Evolutionary conservation across 2,113 vertebrate genomes (phyloP).

Genomic region (Labeo catla): DNA sequence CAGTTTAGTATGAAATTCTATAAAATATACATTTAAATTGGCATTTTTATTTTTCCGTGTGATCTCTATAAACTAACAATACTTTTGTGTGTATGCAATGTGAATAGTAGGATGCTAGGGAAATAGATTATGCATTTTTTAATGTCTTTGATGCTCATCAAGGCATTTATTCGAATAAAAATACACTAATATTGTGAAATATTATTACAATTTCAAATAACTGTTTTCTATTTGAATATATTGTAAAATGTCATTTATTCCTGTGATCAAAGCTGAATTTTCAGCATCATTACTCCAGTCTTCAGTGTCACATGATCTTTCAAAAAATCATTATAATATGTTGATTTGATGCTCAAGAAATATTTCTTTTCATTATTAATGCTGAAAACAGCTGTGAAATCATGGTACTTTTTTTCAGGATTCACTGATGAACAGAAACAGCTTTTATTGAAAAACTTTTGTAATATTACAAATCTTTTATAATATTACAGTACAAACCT

Average conservation of each 20-base stretch:
- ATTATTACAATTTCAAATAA: background rate
- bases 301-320: background rate
- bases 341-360: background rate
- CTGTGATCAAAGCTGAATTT: background rate
- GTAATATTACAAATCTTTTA: background rate
- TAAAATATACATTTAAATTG: background rate
- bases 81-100: background rate
- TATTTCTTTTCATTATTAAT: background rate
- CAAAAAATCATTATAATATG: background rate
- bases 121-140: too few relatives aligned
- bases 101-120: background rate
- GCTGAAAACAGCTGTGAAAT: background rate
- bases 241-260: background rate
- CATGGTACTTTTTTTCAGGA: background rate
- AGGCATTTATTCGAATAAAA: background rate
- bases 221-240: background rate
- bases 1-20: background rate
- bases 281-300: background rate
- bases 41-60: background rate
- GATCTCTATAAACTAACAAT: background rate
- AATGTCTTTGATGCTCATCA: background rate
- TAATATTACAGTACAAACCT: background rate
- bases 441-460: background rate
- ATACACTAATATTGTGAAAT: background rate
- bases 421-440: background rate